These are phyloP conservation scores for Antheraea yamamai DNA, from an alignment of 2,888 invertebrate species.

Conservation along the genomic window DNA sequence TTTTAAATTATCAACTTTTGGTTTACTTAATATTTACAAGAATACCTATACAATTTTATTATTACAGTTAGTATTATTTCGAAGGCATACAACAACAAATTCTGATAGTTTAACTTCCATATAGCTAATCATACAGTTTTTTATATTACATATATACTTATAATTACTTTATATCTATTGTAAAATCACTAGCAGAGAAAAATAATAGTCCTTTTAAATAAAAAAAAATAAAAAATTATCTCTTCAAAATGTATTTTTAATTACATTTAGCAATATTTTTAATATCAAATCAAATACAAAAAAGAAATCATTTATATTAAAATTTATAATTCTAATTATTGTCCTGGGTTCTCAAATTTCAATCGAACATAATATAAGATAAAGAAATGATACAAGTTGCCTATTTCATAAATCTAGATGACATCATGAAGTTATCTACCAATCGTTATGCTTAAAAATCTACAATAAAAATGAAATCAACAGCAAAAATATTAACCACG, in stretches of 20 bases:
- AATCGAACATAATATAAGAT: not conserved
- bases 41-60: slow-evolving; percentile 3
- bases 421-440: not conserved
- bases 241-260: not conserved
- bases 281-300: not conserved
- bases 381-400: not conserved
- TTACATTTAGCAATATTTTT: not conserved
- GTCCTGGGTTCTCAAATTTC: slow-evolving; percentile 54
- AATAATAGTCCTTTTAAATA: not conserved
- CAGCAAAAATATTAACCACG: not conserved
- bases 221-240: not conserved
- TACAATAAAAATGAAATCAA: not conserved
- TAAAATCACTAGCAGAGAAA: not conserved
- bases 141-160: not conserved
- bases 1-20: not conserved
- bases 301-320: slow-evolving; percentile 41
- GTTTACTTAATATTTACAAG: not conserved
- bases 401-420: not conserved
- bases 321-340: slow-evolving; percentile 70
- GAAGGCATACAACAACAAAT: slow-evolving; percentile 5
- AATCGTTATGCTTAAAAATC: not conserved
- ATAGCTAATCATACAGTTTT: not conserved
- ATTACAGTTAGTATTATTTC: not conserved
- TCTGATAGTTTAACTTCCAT: not conserved
- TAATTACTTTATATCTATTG: not conserved